phyloP scores from a whole-genome alignment of 2,113 vertebrate species.

The Pollimyrus isidori region DNA sequence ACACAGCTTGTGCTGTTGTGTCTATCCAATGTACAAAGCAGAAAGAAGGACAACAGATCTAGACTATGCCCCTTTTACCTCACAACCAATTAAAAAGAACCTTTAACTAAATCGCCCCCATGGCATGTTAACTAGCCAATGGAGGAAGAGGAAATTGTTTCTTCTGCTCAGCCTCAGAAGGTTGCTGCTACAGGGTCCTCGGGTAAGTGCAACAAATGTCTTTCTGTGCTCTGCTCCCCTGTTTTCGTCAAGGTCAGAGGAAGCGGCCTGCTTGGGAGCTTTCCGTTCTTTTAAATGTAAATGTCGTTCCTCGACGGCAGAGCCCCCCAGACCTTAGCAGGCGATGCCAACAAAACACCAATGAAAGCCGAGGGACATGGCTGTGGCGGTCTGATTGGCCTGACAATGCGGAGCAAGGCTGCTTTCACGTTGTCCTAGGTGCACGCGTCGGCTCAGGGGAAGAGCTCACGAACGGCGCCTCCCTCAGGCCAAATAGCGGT shows the following conservation, averaged over 20 bases:
- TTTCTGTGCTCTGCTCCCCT: not conserved
- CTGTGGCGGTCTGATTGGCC: not conserved
- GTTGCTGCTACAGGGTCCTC: not conserved
- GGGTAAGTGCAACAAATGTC: not conserved
- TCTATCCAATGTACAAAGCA: not conserved
- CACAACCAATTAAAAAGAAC: not conserved
- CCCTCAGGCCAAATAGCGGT: not conserved
- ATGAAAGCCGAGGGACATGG: not conserved
- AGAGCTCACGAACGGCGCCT: not conserved
- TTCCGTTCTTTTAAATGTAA: not conserved
- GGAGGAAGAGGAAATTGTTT: not conserved
- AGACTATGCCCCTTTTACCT: not conserved
- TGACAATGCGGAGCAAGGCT: not conserved
- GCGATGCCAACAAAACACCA: not conserved
- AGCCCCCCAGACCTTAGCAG: not conserved
- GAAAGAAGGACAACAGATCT: not conserved
- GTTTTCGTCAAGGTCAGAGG: not conserved
- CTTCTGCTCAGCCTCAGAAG: not conserved
- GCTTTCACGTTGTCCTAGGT: not conserved
- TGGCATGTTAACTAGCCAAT: not conserved
- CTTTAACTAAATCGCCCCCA: not conserved
- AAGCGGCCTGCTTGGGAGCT: not conserved
- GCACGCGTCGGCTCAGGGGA: not conserved
- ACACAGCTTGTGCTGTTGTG: not conserved
- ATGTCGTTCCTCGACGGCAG: not conserved